A percentile compares a stretch with the other conserved stretches of the same genome.
Evolutionary conservation across 2,888 invertebrate species (phyloP).

Genomic region (Lithophane ornitopus): DNA sequence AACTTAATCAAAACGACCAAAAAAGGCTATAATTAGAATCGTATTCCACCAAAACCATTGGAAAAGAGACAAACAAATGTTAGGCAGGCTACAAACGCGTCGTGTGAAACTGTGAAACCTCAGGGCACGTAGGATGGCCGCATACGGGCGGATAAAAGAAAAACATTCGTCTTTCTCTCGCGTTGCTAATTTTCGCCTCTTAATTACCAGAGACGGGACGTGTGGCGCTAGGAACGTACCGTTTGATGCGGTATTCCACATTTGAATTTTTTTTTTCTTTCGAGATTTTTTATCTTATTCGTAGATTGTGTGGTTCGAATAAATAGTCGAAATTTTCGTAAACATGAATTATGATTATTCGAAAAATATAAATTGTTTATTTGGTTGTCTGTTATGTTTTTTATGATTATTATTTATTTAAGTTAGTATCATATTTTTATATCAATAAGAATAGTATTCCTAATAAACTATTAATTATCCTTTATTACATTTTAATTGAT

Average conservation of each 20-base stretch:
- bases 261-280: slow-evolving; percentile 47
- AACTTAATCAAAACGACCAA: slow-evolving; percentile 53
- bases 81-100: slow-evolving; percentile 47
- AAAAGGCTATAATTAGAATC: slow-evolving; percentile 56
- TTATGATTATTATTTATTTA: not conserved
- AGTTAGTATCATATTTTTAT: not conserved
- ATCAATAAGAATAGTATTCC: not conserved
- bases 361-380: not conserved
- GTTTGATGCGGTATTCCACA: slow-evolving; percentile 73
- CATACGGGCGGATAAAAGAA: slow-evolving; percentile 78
- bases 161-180: slow-evolving; percentile 77
- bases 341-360: not conserved
- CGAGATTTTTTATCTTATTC: not conserved
- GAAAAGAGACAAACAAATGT: slow-evolving; percentile 54
- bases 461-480: slow-evolving; percentile 13
- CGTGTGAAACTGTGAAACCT: slow-evolving; percentile 54
- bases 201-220: slow-evolving; percentile 80
- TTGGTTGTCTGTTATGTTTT: not conserved
- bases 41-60: slow-evolving; percentile 51
- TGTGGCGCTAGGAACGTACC: slow-evolving; percentile 56
- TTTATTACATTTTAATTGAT: slow-evolving; percentile 47
- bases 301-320: slow-evolving; percentile 11
- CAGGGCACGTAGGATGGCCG: slow-evolving; percentile 67
- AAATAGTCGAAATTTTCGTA: not conserved
- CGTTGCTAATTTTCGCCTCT: slow-evolving; percentile 82